Evolutionary conservation across 2,113 vertebrate species (phyloP), one percentile per base, ranked within the genome.

Genomic region (Thryonomys swinderianus): DNA sequence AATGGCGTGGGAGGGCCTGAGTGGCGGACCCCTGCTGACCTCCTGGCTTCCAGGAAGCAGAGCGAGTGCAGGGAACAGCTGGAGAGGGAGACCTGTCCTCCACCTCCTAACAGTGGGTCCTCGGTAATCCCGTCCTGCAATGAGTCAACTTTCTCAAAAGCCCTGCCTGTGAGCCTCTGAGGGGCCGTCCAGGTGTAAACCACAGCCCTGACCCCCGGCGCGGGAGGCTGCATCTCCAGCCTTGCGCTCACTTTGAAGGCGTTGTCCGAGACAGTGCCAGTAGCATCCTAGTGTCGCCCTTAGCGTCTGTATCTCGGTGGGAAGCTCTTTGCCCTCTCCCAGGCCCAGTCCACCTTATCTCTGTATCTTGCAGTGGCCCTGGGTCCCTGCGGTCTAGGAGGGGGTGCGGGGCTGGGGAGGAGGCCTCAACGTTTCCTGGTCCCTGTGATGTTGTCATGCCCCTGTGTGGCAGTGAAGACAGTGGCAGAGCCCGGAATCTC

Each of bases 301-400:
- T 27, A 0, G 27, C 59, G 14, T 62, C 53, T 59, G 1, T 20
- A 27, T 82, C 21, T 32, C 55, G 34, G 57, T 45, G 23, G 71
- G 25, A 45, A 27, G 30, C 27, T 45, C 20, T 48, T 32, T 48
- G 25, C 7, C 73, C 30, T 57, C 69, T 51, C 3, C 8, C 18
- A 30, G 27, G 21, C 57, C 34, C 51, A 30, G 20, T 23, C 51
- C 62, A 5, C 37, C n/a, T 25, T 57, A 7, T 34, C 7, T 2
- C 3, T 20, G 13, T 1, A 0, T 64, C 81, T 69, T 40, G 34
- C 37, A 8, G 9, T 16, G n/a, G 45, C 10, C 18, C 14, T 3
- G 23, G 48, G 18, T 14, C 30, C 61, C 3, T 0, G 7, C 21
- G 57, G 78, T 40, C 91, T 12, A 5, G 23, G 55, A 18, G 20